Base-by-base conservation (phyloP, 2,113 vertebrate genomes). In the Hucho hucho region DNA sequence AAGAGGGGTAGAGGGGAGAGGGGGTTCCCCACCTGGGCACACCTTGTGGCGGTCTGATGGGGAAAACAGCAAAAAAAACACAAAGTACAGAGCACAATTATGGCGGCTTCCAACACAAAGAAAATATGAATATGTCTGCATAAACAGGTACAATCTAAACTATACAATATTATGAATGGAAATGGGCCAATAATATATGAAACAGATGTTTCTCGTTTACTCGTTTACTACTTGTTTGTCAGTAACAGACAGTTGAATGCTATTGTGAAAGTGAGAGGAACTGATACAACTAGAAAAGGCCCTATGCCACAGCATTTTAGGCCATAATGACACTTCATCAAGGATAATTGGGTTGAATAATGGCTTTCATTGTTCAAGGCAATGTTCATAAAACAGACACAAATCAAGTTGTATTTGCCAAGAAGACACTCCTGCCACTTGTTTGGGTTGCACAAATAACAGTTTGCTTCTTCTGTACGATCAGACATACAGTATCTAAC, bases 1-100 rank as follows among this genome's bases (percentile, higher is more conserved):
- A 82, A 78, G 75, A 70, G 28, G 59, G 69, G 74, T 69, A 67
- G 74, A 43, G 59, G 79, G 83, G 20, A 58, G 75, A 77, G 72
- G 74, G 82, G 84, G 89, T 76, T 91, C 88, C 93, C 92, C 92
- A 94, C 92, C 92, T 93, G 90, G 90, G 93, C 75, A 93, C 86
- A 87, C 89, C 91, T 92, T 93, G 93, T 74, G 91, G 93, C 88
- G 89, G 88, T 93, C 92, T 93, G 93, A 89, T 92, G 84, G 88
- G 89, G 86, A 86, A 87, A 91, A 91, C 85, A 91, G 87, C 87
- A 75, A 79, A 89, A 88, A 88, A 93, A 90, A 92, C 84, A 88
- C 69, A 91, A 88, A 81, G 86, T 84, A 92, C 75, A 93, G 70
- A 68, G 85, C 88, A 91, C 84, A 89, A 87, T 93, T 91, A 92